Evolutionary conservation across 1,140 invertebrate species (phyloP), one percentile per base, ranked within the genome.

Genomic region (Bombus picipes): DNA sequence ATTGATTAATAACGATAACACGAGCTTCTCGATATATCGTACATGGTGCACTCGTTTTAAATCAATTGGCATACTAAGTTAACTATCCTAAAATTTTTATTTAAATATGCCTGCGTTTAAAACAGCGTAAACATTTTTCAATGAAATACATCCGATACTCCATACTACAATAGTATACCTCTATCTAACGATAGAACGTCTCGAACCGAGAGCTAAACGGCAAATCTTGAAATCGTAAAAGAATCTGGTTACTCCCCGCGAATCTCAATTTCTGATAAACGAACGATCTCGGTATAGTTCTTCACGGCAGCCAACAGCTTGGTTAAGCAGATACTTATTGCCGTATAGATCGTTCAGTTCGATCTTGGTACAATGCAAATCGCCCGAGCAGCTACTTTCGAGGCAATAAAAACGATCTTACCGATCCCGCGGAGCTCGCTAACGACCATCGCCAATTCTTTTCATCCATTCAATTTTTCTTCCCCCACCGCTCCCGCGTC

Each of bases 391-490:
- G 41, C 15, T 32, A 65, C 41, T 39, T 59, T 47, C 41, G 12
- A 47, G 39, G 78, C 78, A 43, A 47, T 70, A 70, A 80, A 53
- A 80, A 70, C 66, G 65, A 70, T 82, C 39, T 28, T 59, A 59
- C 41, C 81, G 79, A 73, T 71, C 34, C 47, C 15, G 12, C 10
- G 3, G 39, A 59, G 28, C n/a, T 32, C 70, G 72, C 62, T 82
- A 82, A 82, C 57, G 80, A 82, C 47, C 80, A 57, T 32, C 39
- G n/a, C 47, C 57, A 25, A 77, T 68, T 84, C 41, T 71, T 84
- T 70, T 70, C 65, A 47, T 65, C 47, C 75, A 53, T 77, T 79
- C 77, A 79, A 84, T 84, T 84, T 84, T 84, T 71, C 66, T 12
- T 59, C n/a, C 22, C n/a, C 25, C 28, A 2, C 12, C 2, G 1